A percentile compares a stretch with the other conserved stretches of the same genome.
These are phyloP conservation scores for Ichneumoninae sp. DNA, from an alignment of 2,888 invertebrate genomes.

Conservation along the genomic window DNA sequence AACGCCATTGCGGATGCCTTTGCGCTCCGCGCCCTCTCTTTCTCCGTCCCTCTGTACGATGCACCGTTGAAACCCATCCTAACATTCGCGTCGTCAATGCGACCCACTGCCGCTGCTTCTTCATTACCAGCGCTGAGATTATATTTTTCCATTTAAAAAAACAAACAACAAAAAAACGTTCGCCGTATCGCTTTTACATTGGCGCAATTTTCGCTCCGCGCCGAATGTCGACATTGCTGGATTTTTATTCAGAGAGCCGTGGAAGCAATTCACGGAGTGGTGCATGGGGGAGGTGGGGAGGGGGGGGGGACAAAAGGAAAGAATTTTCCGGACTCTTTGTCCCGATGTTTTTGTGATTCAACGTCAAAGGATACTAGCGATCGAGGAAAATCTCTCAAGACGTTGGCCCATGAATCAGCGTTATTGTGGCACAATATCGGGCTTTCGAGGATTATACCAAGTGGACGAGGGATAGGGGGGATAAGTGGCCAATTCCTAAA, in stretches of 20 bases:
- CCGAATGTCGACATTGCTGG: neutral
- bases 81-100: conserved; percentile 10
- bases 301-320: neutral
- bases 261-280: neutral
- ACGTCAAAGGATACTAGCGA: neutral
- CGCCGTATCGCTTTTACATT: conserved; percentile 60
- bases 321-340: conserved; percentile 48
- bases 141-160: conserved; percentile 76
- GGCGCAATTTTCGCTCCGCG: conserved; percentile 54
- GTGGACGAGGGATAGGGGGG: neutral
- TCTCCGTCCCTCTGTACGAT: neutral
- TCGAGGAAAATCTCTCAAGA: neutral
- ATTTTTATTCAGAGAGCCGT: neutral
- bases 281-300: too few relatives aligned
- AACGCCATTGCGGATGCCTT: conserved; percentile 50
- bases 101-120: neutral
- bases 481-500: conserved; percentile 22
- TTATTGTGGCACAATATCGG: neutral
- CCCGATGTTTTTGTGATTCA: neutral
- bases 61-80: neutral
- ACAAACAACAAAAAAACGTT: conserved; percentile 61
- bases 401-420: conserved; percentile 33
- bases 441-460: conserved; percentile 19
- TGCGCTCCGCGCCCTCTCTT: conserved; percentile 1
- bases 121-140: conserved; percentile 59